Evolutionary conservation across 2,888 invertebrate species (phyloP).

Genomic region (Rutpela maculata): DNA sequence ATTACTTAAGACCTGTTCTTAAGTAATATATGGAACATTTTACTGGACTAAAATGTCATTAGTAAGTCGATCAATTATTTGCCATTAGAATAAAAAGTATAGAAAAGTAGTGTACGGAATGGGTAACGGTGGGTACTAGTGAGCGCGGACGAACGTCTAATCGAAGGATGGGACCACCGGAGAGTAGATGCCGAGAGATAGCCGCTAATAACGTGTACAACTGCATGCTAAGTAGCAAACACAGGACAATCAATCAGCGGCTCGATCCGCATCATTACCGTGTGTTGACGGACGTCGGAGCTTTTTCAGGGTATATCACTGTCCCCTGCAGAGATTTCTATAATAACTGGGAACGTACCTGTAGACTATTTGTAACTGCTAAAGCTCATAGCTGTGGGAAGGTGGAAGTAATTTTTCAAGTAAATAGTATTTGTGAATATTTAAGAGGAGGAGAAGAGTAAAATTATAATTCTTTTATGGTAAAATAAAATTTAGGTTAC

Average conservation of each 20-base stretch:
- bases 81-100: conserved; percentile 51
- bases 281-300: conserved; percentile 31
- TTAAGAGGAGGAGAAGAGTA: too few relatives aligned
- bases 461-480: too few relatives aligned
- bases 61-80: conserved; percentile 56
- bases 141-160: conserved; percentile 35
- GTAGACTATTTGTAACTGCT: not conserved
- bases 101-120: conserved; percentile 41
- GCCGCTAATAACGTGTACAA: conserved; percentile 71
- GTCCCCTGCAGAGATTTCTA: conserved; percentile 10
- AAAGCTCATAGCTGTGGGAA: not conserved
- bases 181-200: conserved; percentile 69
- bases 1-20: not conserved
- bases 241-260: conserved; percentile 68
- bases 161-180: conserved; percentile 69
- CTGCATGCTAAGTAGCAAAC: conserved; percentile 70
- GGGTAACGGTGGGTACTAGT: conserved; percentile 30
- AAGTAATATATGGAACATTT: too few relatives aligned
- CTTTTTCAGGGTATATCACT: conserved; percentile 5
- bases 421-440: too few relatives aligned
- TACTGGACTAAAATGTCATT: conserved; percentile 44
- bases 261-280: conserved; percentile 46
- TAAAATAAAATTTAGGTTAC: too few relatives aligned
- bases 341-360: not conserved
- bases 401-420: too few relatives aligned